Conservation (phyloP, 2,797 vertebrate species). For the Distichodus sexfasciatus region DNA sequence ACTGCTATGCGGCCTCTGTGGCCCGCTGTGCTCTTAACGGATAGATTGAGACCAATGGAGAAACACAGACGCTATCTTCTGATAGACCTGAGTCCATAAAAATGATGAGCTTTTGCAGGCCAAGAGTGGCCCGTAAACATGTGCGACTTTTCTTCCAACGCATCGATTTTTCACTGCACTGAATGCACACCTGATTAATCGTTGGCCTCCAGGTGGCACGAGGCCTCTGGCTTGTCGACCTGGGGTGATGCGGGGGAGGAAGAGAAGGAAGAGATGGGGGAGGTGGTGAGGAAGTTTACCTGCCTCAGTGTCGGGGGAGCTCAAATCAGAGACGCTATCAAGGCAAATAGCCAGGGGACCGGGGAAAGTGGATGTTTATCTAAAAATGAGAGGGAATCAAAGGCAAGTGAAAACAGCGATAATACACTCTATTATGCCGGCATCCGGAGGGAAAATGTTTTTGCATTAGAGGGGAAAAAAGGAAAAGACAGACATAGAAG, state of each 20-base stretch:
- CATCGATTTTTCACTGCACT: constrained; percentile 53
- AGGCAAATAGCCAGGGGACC: constrained; percentile 31
- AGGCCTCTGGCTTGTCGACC: constrained; percentile 13
- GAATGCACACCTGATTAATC: constrained; percentile 49
- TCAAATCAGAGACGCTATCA: constrained; percentile 19
- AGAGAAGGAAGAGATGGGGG: no score
- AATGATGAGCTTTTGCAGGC: constrained; percentile 54
- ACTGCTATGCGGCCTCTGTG: constrained; percentile 43
- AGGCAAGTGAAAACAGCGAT: constrained; percentile 23
- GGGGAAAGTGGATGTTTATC: constrained; percentile 10
- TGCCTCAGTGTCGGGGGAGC: neutral
- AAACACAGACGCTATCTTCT: constrained; percentile 38
- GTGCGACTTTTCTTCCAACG: constrained; percentile 38
- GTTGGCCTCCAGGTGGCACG: neutral
- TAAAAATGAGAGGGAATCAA: constrained; percentile 22
- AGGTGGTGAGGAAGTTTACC: constrained; percentile 6
- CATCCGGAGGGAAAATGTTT: constrained; percentile 37
- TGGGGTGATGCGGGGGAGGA: constrained; percentile 4
- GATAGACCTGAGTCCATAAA: constrained; percentile 55
- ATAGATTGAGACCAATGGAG: constrained; percentile 53
- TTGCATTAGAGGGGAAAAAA: constrained; percentile 34
- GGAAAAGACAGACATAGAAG: neutral
- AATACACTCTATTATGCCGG: constrained; percentile 30
- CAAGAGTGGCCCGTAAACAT: constrained; percentile 51
- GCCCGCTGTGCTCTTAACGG: constrained; percentile 47